phyloP scores from a whole-genome alignment of 2,113 vertebrate species.

The Pelecanoides urinatrix region DNA sequence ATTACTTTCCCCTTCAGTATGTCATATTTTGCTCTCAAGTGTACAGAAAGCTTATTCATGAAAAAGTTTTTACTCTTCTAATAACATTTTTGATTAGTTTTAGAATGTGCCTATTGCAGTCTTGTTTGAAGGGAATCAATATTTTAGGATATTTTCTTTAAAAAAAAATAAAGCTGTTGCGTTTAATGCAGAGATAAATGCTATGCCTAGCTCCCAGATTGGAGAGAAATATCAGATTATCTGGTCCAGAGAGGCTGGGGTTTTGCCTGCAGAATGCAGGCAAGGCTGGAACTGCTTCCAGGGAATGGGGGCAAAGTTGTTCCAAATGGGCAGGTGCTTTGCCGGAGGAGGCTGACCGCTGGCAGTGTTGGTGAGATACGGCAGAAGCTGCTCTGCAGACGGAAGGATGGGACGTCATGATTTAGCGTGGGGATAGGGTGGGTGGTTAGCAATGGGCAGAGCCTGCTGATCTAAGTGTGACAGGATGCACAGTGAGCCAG shows the following conservation, averaged over 20 bases:
- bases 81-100: background rate
- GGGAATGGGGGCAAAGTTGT: background rate
- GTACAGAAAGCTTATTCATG: background rate
- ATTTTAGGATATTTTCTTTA: background rate
- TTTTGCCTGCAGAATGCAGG: background rate
- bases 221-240: background rate
- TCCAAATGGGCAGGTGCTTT: background rate
- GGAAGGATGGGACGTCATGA: background rate
- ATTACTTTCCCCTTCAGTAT: background rate
- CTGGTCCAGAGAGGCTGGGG: background rate
- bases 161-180: background rate
- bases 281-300: background rate
- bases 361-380: accelerated
- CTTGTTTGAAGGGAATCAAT: background rate
- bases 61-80: background rate
- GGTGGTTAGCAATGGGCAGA: background rate
- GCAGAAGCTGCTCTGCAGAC: background rate
- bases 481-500: background rate
- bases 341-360: accelerated
- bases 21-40: slow-evolving; percentile 5
- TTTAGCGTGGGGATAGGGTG: background rate
- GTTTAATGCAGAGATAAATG: background rate
- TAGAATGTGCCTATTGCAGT: background rate
- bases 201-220: background rate
- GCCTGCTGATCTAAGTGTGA: background rate